Conservation (phyloP, 1,140 invertebrate genomes). For the Phocides pigmalion region DNA sequence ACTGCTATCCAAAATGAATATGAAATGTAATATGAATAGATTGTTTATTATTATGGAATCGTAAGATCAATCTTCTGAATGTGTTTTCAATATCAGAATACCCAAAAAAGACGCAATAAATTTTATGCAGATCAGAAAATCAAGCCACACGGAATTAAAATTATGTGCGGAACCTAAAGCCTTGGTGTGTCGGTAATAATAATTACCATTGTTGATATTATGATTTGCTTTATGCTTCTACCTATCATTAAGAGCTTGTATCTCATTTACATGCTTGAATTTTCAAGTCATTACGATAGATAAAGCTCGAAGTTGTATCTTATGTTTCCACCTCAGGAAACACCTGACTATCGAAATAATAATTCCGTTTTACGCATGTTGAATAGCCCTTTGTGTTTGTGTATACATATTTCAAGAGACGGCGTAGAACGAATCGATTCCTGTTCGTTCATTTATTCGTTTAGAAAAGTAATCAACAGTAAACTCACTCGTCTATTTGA, state of each 20-base stretch:
- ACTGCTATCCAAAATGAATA: neutral
- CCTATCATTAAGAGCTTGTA: conserved; percentile 15
- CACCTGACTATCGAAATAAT: conserved; percentile 19
- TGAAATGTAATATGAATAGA: no score
- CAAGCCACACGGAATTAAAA: neutral
- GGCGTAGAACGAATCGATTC: conserved; percentile 35
- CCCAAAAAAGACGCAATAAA: neutral
- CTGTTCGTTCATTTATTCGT: conserved; percentile 40
- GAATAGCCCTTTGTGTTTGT: neutral
- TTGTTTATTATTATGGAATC: no score
- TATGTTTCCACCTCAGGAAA: conserved; percentile 21
- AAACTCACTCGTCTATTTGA: conserved; percentile 44
- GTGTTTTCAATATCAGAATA: no score
- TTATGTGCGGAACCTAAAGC: neutral
- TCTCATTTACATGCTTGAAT: conserved; percentile 29
- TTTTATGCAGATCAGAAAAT: neutral
- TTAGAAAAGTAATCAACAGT: conserved; percentile 47
- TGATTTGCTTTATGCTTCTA: conserved; percentile 15
- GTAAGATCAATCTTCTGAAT: no score
- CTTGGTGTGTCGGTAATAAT: conserved; percentile 16
- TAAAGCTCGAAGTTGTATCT: conserved; percentile 28
- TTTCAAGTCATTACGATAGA: conserved; percentile 22
- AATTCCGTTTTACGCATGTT: conserved; percentile 20
- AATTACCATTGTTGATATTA: conserved; percentile 21
- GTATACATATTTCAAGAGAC: neutral